These are phyloP conservation scores for Thaumatotibia leucotreta DNA, from an alignment of 1,140 invertebrate genomes.

Conservation along the genomic window DNA sequence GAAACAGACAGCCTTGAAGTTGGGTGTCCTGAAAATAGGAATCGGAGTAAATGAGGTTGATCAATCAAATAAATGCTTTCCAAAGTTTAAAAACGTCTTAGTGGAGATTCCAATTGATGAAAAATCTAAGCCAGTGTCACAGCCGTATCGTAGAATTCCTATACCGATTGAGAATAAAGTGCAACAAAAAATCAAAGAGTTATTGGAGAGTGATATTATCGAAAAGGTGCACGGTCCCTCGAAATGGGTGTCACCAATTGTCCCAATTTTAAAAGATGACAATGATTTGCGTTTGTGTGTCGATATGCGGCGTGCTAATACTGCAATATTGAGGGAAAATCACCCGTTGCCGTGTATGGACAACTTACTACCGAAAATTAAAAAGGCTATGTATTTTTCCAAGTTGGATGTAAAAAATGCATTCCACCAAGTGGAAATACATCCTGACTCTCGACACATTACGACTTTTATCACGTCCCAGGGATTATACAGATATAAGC, in stretches of 20 bases:
- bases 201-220: conserved; percentile 37
- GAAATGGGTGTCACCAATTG: conserved; percentile 50
- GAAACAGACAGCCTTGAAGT: conserved; percentile 18
- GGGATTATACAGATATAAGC: conserved; percentile 30
- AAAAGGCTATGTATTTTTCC: conserved; percentile 29
- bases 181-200: conserved; percentile 32
- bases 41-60: conserved; percentile 24
- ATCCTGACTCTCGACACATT: conserved; percentile 21
- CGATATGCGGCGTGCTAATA: conserved; percentile 49
- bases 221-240: conserved; percentile 47
- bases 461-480: conserved; percentile 29
- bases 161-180: conserved; percentile 36
- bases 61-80: conserved; percentile 26
- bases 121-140: conserved; percentile 31
- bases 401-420: conserved; percentile 42
- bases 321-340: conserved; percentile 46
- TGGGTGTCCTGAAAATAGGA: conserved; percentile 30
- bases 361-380: conserved; percentile 35
- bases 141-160: conserved; percentile 44
- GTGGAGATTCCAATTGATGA: conserved; percentile 42
- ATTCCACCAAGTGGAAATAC: conserved; percentile 30
- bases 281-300: conserved; percentile 47
- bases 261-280: conserved; percentile 41
- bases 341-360: conserved; percentile 48
- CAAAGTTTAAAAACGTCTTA: conserved; percentile 41